Evolutionary conservation across 2,888 invertebrate species (phyloP).

Genomic region (Drosophila picticornis): DNA sequence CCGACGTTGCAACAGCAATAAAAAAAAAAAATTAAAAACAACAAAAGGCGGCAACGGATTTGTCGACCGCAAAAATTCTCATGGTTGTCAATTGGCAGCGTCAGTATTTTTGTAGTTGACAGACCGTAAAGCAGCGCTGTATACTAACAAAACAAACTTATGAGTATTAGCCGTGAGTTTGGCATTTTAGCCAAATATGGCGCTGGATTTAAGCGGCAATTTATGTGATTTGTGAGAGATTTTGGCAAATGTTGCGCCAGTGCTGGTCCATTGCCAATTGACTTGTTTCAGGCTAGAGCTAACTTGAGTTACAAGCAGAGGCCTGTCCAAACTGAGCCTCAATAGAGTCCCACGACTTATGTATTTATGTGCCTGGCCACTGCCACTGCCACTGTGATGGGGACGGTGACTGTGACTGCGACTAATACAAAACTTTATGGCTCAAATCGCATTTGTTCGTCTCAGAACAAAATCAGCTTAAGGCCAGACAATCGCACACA

Average conservation of each 20-base stretch:
- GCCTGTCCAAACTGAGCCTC: slow-evolving; percentile 32
- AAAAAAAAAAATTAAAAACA: slow-evolving; percentile 36
- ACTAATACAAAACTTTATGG: slow-evolving; percentile 78
- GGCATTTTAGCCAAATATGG: slow-evolving; percentile 80
- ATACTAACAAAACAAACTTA: slow-evolving; percentile 57
- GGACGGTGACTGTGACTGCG: slow-evolving; percentile 18
- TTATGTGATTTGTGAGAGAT: slow-evolving; percentile 79
- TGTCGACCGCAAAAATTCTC: slow-evolving; percentile 69
- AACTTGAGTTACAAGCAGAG: slow-evolving; percentile 15
- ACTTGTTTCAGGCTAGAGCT: slow-evolving; percentile 32
- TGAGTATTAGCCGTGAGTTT: slow-evolving; percentile 76
- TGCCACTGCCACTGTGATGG: slow-evolving; percentile 7
- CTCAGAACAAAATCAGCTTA: slow-evolving; percentile 79
- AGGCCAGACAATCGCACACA: slow-evolving; percentile 32
- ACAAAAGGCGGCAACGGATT: slow-evolving; percentile 56
- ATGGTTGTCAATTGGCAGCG: slow-evolving; percentile 70
- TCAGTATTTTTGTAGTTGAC: slow-evolving; percentile 40
- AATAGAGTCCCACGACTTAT: slow-evolving; percentile 23
- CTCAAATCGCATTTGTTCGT: slow-evolving; percentile 73
- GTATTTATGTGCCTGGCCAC: neutral
- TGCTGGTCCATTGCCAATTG: slow-evolving; percentile 39
- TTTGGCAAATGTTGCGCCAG: slow-evolving; percentile 74
- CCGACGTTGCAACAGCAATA: slow-evolving; percentile 24
- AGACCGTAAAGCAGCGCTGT: slow-evolving; percentile 34
- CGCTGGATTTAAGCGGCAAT: slow-evolving; percentile 68